Evolutionary conservation across 2,888 invertebrate genomes (phyloP).

Genomic region (Polyommatus icarus): DNA sequence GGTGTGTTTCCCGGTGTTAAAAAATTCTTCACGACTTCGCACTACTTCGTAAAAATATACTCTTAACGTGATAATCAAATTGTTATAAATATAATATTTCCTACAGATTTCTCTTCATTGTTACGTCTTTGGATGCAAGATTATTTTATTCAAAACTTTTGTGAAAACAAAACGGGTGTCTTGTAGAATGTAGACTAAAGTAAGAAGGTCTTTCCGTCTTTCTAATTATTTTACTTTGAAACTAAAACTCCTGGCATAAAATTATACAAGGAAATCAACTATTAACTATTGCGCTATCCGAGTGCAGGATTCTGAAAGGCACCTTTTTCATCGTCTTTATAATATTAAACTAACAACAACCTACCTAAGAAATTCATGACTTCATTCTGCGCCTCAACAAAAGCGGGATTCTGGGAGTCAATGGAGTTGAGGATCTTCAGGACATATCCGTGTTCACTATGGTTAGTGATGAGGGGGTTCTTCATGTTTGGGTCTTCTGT

Average conservation of each 20-base stretch:
- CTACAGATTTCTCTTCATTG: background rate
- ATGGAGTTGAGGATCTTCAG: constrained; percentile 91
- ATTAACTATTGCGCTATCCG: too few species aligned
- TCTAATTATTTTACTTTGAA: too few species aligned
- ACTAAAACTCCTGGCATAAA: too few species aligned
- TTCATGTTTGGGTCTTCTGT: constrained; percentile 79
- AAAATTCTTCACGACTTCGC: background rate
- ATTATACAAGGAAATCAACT: too few species aligned
- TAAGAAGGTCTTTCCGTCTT: too few species aligned
- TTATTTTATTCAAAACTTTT: too few species aligned
- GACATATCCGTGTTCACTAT: constrained; percentile 84
- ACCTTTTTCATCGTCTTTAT: too few species aligned
- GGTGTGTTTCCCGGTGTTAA: background rate
- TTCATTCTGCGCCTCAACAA: constrained; percentile 88
- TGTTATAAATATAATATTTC: background rate
- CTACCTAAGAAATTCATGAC: constrained; percentile 86
- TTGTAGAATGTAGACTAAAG: too few species aligned
- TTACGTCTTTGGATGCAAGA: too few species aligned
- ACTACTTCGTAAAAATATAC: background rate
- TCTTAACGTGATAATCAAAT: background rate
- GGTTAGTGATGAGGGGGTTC: constrained; percentile 80
- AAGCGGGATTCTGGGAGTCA: constrained; percentile 85
- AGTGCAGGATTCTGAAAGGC: too few species aligned
- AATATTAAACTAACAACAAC: constrained; percentile 44
- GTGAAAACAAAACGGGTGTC: too few species aligned